Percentiles rank a stretch among this genome's conserved stretches.
Conservation (phyloP, 1,140 invertebrate species). For the Drosophila sp. region DNA sequence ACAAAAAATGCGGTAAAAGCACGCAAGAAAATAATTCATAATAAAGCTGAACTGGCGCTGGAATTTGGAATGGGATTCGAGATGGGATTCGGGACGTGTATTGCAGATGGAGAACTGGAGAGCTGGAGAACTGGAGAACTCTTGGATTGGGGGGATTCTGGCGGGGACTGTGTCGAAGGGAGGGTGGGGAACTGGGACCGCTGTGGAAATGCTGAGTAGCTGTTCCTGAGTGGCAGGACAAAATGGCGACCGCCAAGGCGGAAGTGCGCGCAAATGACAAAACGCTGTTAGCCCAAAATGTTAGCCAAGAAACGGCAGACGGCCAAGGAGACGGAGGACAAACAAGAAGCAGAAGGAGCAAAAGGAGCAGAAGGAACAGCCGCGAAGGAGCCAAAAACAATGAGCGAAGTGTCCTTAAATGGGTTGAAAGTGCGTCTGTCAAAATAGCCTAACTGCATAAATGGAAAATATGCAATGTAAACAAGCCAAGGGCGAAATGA, state of each 20-base stretch:
- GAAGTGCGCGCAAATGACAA: slow-evolving; percentile 56
- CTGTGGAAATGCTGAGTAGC: slow-evolving; percentile 26
- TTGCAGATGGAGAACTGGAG: neutral
- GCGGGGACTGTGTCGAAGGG: neutral
- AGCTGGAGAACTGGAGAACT: neutral
- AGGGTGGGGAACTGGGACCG: neutral
- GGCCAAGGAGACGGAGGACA: neutral
- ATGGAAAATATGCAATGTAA: slow-evolving; percentile 29
- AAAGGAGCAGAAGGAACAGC: neutral
- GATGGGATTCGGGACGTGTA: neutral
- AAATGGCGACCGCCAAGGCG: slow-evolving; percentile 48
- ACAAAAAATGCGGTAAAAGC: slow-evolving; percentile 50
- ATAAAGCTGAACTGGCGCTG: slow-evolving; percentile 44
- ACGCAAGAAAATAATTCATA: slow-evolving; percentile 68
- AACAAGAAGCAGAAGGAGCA: neutral
- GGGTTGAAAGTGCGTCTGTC: slow-evolving; percentile 12
- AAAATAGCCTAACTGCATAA: slow-evolving; percentile 41
- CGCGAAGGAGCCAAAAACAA: slow-evolving; percentile 10
- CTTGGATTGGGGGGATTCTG: no score
- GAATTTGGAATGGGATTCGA: slow-evolving; percentile 4
- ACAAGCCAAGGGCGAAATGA: slow-evolving; percentile 1
- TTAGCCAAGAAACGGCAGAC: slow-evolving; percentile 8
- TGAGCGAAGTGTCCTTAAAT: slow-evolving; percentile 12
- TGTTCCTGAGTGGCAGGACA: slow-evolving; percentile 38
- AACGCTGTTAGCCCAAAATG: slow-evolving; percentile 66